Conservation (phyloP, 2,888 invertebrate genomes). For the Diogma glabrata region DNA sequence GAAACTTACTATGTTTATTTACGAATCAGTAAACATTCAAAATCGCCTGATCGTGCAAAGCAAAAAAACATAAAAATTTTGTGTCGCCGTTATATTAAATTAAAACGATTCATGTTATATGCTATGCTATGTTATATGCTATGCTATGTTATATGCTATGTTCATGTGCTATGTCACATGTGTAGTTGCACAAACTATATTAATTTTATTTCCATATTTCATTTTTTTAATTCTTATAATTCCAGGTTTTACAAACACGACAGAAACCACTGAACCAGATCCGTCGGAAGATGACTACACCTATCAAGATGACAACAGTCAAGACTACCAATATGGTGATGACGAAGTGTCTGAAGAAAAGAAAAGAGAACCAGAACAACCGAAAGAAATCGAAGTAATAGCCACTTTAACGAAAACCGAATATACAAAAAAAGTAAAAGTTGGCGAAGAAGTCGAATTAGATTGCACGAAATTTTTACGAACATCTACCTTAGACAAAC, state of each 20-base stretch:
- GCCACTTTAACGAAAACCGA: neutral
- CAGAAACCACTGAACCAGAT: neutral
- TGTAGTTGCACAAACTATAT: too few relatives aligned
- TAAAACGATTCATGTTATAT: too few relatives aligned
- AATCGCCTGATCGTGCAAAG: too few relatives aligned
- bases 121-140: too few relatives aligned
- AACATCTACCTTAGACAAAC: neutral
- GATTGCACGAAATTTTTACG: neutral
- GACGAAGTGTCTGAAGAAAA: neutral
- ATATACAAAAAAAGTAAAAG: neutral
- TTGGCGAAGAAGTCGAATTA: neutral
- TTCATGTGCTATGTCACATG: too few relatives aligned
- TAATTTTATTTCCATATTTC: too few relatives aligned
- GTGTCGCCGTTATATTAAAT: too few relatives aligned
- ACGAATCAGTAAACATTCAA: too few relatives aligned
- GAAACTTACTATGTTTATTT: too few relatives aligned
- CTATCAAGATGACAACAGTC: slow-evolving; percentile 2
- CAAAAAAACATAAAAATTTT: too few relatives aligned
- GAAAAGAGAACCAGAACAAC: neutral
- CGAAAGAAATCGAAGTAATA: neutral
- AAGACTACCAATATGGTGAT: neutral
- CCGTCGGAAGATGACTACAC: neutral
- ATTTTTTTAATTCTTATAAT: neutral
- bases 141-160: too few relatives aligned
- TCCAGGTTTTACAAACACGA: slow-evolving; percentile 2